A percentile compares a stretch with the other conserved stretches of the same genome.
Evolutionary conservation across 92 coral and sea anemone species (phyloP).

Genomic region (Epizoanthus ramosus): DNA sequence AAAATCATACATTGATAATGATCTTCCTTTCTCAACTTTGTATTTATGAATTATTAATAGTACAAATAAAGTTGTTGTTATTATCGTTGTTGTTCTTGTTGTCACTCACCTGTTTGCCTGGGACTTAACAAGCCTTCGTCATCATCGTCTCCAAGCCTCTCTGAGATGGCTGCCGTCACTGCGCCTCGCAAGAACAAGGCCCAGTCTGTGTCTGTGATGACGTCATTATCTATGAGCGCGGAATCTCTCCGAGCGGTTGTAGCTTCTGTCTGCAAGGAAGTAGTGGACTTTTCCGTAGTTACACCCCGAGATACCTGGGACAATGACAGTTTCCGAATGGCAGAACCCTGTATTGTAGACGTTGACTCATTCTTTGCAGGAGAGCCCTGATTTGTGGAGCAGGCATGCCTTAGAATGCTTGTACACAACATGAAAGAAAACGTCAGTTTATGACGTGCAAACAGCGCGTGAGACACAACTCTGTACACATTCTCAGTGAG

Average conservation of each 20-base stretch:
- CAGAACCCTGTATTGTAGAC: background rate
- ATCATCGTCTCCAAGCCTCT: slow-evolving; percentile 70
- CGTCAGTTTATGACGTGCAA: slow-evolving; percentile 85
- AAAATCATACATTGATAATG: too few species aligned
- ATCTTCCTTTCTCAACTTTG: too few species aligned
- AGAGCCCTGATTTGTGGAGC: background rate
- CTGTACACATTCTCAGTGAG: slow-evolving; percentile 92
- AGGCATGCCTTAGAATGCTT: slow-evolving; percentile 71
- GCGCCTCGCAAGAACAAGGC: slow-evolving; percentile 87
- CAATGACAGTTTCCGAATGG: background rate
- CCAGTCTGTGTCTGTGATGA: slow-evolving; percentile 81
- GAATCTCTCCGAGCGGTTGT: background rate
- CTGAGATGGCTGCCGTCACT: slow-evolving; percentile 84
- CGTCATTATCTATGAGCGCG: slow-evolving; percentile 13
- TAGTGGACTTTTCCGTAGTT: background rate
- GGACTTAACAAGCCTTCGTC: slow-evolving; percentile 37
- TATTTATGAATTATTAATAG: too few species aligned
- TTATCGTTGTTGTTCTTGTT: too few species aligned
- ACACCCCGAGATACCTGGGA: background rate
- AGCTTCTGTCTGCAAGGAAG: background rate
- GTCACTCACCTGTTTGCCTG: slow-evolving; percentile 14
- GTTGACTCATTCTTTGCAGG: background rate
- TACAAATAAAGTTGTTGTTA: too few species aligned
- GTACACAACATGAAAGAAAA: slow-evolving; percentile 93
- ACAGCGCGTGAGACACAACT: slow-evolving; percentile 85